Conservation (phyloP, 92 coral and sea anemone species). For the Epizoanthus illoricatus region DNA sequence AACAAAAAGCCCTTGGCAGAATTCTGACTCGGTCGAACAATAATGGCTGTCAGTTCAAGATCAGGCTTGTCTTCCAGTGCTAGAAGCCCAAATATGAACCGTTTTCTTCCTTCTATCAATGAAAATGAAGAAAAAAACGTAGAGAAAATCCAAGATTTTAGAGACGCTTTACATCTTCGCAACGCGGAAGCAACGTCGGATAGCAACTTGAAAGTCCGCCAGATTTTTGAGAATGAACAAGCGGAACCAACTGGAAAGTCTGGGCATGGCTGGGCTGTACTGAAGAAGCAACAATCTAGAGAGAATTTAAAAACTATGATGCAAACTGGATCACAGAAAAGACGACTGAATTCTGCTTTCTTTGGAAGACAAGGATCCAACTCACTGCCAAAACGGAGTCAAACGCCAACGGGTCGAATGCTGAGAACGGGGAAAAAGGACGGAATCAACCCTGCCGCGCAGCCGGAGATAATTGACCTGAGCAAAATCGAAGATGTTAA, state of each 20-base stretch:
- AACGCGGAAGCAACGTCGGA: background rate
- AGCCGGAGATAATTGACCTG: constrained; percentile 15
- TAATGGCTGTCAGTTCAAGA: too few relatives aligned
- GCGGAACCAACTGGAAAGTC: too few relatives aligned
- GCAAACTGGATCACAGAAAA: background rate
- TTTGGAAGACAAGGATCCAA: background rate
- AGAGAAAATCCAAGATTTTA: constrained; percentile 13
- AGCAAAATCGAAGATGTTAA: background rate
- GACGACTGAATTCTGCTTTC: constrained; percentile 10
- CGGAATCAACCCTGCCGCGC: background rate
- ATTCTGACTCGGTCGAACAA: too few relatives aligned
- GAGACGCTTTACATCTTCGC: constrained; percentile 4
- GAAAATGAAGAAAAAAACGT: constrained; percentile 14
- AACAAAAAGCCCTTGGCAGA: too few relatives aligned
- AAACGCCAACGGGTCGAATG: constrained; percentile 2
- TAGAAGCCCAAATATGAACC: background rate
- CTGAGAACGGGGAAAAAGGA: constrained; percentile 3
- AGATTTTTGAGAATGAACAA: too few relatives aligned
- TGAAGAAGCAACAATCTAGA: background rate
- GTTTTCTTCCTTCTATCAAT: constrained; percentile 15
- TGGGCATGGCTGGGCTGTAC: background rate
- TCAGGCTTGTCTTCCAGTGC: background rate
- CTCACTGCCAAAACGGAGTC: background rate
- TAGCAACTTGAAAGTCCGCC: background rate
- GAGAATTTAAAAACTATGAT: background rate